Conservation (phyloP, 2,113 vertebrate genomes). For the Ochotona princeps region DNA sequence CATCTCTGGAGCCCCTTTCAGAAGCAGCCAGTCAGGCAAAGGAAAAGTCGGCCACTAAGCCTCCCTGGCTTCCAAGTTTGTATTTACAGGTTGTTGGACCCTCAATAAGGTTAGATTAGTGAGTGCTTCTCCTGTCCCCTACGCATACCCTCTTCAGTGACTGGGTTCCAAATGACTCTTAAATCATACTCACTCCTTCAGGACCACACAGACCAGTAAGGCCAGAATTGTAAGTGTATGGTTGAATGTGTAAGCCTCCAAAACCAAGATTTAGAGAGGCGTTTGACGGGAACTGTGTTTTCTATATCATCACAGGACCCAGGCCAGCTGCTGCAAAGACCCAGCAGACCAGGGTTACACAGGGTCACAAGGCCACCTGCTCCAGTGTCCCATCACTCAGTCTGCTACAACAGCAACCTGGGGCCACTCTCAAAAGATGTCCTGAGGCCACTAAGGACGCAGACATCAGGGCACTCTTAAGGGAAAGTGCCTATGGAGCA, state of each 20-base stretch:
- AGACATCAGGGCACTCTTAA: background rate
- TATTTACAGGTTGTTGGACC: background rate
- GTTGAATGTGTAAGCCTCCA: background rate
- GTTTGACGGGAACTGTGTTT: too few species aligned
- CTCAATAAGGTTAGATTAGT: background rate
- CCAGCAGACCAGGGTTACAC: background rate
- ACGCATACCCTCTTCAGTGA: background rate
- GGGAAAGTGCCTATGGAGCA: background rate
- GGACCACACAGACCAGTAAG: background rate
- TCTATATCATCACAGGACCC: background rate
- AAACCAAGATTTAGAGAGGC: background rate
- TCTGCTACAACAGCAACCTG: background rate
- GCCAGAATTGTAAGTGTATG: background rate
- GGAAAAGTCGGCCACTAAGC: background rate
- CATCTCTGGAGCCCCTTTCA: background rate
- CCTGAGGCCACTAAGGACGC: background rate
- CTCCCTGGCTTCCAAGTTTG: background rate
- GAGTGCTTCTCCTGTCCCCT: background rate
- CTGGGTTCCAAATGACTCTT: background rate
- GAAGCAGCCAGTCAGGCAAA: background rate
- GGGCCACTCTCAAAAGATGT: background rate
- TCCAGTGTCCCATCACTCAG: fast-evolving
- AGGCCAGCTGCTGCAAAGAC: background rate
- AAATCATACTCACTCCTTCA: background rate
- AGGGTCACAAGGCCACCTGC: background rate